Conservation (phyloP, 2,888 invertebrate genomes). For the Horisme vitalbata region DNA sequence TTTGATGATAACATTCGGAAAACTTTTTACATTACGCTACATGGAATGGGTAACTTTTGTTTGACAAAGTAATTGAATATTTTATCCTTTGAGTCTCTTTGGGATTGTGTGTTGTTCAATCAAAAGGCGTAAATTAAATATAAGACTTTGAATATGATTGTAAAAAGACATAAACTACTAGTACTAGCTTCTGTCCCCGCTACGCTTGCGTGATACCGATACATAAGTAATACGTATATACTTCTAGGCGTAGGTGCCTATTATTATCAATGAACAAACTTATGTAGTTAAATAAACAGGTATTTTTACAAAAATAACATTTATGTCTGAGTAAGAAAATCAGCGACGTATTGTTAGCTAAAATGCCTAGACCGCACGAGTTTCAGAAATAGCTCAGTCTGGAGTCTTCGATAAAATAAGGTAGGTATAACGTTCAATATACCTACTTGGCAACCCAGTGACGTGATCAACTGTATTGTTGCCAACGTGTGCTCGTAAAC, state of each 20-base stretch:
- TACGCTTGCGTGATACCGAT: too few species aligned
- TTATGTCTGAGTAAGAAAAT: slow-evolving; percentile 10
- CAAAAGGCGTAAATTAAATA: too few species aligned
- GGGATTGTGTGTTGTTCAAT: slow-evolving; percentile 17
- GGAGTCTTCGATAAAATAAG: slow-evolving; percentile 45
- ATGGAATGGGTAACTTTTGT: slow-evolving; percentile 49
- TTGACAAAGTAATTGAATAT: slow-evolving; percentile 46
- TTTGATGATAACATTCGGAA: slow-evolving; percentile 54
- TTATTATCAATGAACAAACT: too few species aligned
- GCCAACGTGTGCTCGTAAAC: slow-evolving; percentile 32
- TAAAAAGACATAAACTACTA: too few species aligned
- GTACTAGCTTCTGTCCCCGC: too few species aligned
- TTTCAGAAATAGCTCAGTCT: slow-evolving; percentile 60
- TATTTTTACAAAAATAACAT: too few species aligned
- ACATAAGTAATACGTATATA: too few species aligned
- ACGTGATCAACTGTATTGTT: slow-evolving; percentile 33
- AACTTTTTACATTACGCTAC: slow-evolving; percentile 67
- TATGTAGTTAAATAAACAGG: too few species aligned
- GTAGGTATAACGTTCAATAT: slow-evolving; percentile 19
- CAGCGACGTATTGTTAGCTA: slow-evolving; percentile 54
- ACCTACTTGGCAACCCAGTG: slow-evolving; percentile 23
- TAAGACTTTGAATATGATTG: too few species aligned
- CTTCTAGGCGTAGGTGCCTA: too few species aligned
- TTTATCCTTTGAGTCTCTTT: slow-evolving; percentile 38
- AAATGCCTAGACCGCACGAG: slow-evolving; percentile 55